These are phyloP conservation scores for Apotomis turbidana DNA, from an alignment of 2,888 invertebrate species.

Conservation along the genomic window DNA sequence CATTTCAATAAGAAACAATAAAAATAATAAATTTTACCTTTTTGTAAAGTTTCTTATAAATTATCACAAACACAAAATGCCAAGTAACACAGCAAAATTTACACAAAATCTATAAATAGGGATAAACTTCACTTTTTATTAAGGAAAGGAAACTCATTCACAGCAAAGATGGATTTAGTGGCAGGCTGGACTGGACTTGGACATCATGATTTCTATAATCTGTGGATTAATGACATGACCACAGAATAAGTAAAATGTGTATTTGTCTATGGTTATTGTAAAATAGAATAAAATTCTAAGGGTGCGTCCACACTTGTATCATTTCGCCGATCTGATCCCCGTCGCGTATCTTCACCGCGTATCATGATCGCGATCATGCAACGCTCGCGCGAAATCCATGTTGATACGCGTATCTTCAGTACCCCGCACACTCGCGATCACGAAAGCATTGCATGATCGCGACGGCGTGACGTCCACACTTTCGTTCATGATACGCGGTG, in stretches of 20 bases:
- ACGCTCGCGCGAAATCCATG: too few species aligned
- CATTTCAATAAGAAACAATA: constrained; percentile 65
- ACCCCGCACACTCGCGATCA: too few species aligned
- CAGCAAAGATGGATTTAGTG: constrained; percentile 35
- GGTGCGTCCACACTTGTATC: too few species aligned
- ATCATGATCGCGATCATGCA: too few species aligned
- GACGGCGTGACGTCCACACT: too few species aligned
- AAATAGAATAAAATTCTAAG: too few species aligned
- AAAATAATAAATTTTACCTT: constrained; percentile 51
- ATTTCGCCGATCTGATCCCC: too few species aligned
- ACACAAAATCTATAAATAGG: constrained; percentile 40
- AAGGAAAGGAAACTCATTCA: constrained; percentile 37
- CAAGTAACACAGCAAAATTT: constrained; percentile 27
- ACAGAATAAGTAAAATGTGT: constrained; percentile 10
- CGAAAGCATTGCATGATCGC: too few species aligned
- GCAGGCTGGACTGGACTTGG: constrained; percentile 1
- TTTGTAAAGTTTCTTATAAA: constrained; percentile 40
- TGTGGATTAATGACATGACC: constrained; percentile 37
- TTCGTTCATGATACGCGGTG: too few species aligned
- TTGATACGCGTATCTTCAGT: too few species aligned
- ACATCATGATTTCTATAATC: constrained; percentile 38
- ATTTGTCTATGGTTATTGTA: constrained; percentile 17
- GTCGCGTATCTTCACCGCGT: too few species aligned
- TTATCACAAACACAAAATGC: constrained; percentile 35
- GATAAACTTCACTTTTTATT: constrained; percentile 38